phyloP scores from a whole-genome alignment of 2,888 invertebrate genomes.

The Epirrhoe tristata region DNA sequence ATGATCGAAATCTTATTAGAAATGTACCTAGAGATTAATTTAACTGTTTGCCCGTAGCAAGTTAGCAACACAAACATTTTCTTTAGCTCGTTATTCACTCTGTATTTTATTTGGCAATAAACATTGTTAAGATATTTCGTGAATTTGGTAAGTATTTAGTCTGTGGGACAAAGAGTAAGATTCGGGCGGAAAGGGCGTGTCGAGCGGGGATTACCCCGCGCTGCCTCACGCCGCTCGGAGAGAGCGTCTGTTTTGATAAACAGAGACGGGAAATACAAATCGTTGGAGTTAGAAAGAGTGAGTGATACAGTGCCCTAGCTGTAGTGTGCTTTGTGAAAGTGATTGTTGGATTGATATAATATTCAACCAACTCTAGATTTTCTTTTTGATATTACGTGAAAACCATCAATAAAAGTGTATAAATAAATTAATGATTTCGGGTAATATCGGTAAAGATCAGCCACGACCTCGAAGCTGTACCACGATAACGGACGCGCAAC shows the following conservation, averaged over 20 bases:
- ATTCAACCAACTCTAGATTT: no score
- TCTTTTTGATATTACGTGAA: no score
- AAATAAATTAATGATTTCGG: not conserved
- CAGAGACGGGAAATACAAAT: not conserved
- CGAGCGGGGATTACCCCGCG: conserved; percentile 8
- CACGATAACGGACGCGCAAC: not conserved
- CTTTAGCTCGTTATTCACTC: not conserved
- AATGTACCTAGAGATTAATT: no score
- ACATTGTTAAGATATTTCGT: not conserved
- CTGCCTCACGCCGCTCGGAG: conserved; percentile 9
- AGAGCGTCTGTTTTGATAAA: conserved; percentile 11
- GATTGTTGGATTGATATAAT: no score
- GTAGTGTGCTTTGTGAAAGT: no score
- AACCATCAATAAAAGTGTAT: no score
- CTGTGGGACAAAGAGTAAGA: conserved; percentile 31
- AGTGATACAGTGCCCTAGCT: not conserved
- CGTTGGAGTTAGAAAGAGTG: conserved; percentile 6
- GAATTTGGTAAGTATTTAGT: not conserved
- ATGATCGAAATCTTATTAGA: no score
- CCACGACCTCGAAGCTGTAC: not conserved
- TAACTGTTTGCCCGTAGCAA: not conserved
- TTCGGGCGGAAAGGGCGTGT: conserved; percentile 20
- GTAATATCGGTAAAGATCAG: not conserved
- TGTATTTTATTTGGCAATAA: not conserved
- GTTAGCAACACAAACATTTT: not conserved